Conservation (phyloP, 2,888 invertebrate species). For the Leptopilina myrica region DNA sequence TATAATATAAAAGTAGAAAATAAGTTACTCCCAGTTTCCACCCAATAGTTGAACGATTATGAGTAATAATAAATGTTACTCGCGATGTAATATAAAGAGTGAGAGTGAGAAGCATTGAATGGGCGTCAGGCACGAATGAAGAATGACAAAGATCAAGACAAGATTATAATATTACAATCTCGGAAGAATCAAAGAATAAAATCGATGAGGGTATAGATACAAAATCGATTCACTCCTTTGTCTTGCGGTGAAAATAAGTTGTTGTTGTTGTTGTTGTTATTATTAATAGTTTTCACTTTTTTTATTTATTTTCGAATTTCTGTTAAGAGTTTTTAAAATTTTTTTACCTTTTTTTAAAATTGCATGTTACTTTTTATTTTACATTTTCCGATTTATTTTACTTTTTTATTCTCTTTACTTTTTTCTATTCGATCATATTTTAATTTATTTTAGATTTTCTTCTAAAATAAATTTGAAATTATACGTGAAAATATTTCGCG, state of each 20-base stretch:
- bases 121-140: conserved; percentile 8
- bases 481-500: no score
- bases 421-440: no score
- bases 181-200: conserved; percentile 6
- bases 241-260: background rate
- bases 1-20: background rate
- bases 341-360: no score
- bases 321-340: no score
- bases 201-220: background rate
- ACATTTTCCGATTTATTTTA: no score
- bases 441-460: no score
- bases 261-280: no score
- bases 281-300: no score
- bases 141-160: conserved; percentile 14
- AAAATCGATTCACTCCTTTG: background rate
- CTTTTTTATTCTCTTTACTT: no score
- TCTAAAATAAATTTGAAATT: no score
- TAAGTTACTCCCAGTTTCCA: conserved; percentile 16
- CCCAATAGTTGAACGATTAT: conserved; percentile 14
- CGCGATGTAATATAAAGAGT: background rate
- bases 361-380: no score
- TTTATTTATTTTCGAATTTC: no score
- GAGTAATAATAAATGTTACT: conserved; percentile 6
- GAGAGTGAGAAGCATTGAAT: conserved; percentile 14
- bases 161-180: conserved; percentile 10